phyloP scores from a whole-genome alignment of 2,113 vertebrate genomes.

The Pteronura brasiliensis region DNA sequence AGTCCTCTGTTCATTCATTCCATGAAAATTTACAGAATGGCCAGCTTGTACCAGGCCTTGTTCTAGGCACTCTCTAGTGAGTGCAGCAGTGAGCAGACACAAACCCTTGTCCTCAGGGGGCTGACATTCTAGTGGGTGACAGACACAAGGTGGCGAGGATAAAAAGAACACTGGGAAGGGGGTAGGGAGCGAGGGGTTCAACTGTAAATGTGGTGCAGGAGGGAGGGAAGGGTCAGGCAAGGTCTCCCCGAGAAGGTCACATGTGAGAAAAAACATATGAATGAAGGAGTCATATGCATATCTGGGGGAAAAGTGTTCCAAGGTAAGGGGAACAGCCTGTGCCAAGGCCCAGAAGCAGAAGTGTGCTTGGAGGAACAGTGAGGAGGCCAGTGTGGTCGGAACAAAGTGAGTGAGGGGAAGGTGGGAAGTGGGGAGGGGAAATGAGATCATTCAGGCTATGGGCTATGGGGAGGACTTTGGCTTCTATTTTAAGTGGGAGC shows the following conservation, averaged over 20 bases:
- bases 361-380: background rate
- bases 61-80: background rate
- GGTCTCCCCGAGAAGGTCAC: background rate
- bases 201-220: background rate
- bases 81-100: background rate
- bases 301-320: background rate
- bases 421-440: background rate
- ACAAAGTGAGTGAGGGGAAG: background rate
- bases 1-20: background rate
- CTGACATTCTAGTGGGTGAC: background rate
- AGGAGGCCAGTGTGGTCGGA: background rate
- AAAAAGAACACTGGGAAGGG: background rate
- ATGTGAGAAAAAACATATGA: background rate
- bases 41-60: background rate
- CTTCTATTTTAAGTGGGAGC: background rate
- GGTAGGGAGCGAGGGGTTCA: background rate
- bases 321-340: background rate
- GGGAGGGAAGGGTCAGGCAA: background rate
- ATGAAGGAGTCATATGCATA: background rate
- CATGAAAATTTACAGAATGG: background rate
- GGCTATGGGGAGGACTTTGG: background rate
- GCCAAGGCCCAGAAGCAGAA: background rate
- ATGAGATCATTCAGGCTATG: background rate
- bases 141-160: background rate
- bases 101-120: background rate